A percentile compares a stretch with the other conserved stretches of the same genome.
Conservation (phyloP, 2,113 vertebrate genomes). For the Myrmecobius fasciatus region DNA sequence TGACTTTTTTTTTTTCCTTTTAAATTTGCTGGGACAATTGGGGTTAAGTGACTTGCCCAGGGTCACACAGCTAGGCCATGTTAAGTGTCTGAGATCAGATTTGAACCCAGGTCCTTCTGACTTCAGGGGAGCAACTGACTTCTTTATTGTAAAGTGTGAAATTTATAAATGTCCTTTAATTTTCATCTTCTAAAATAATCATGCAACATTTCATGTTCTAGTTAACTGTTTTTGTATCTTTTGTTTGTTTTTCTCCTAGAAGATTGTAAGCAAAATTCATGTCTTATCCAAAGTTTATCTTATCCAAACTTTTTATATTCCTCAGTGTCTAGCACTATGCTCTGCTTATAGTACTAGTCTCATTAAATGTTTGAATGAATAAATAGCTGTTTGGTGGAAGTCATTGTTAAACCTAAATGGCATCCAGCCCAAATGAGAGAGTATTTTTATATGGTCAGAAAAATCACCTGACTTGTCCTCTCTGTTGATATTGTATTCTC, state of each 20-base stretch:
- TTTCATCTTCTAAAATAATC: too few species aligned
- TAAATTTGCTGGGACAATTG: too few species aligned
- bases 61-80: too few species aligned
- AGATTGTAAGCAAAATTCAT: neutral
- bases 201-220: neutral
- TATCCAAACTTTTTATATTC: neutral
- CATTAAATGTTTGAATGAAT: neutral
- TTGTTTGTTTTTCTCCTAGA: neutral
- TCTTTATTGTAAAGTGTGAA: neutral
- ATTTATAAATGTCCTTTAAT: neutral
- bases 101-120: too few species aligned
- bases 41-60: too few species aligned
- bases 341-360: neutral
- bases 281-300: neutral
- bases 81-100: too few species aligned
- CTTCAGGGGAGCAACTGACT: too few species aligned
- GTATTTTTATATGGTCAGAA: neutral
- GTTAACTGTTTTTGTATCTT: neutral
- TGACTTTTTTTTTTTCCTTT: too few species aligned
- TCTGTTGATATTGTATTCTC: neutral
- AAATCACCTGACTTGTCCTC: neutral
- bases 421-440: neutral
- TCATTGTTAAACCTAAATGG: neutral
- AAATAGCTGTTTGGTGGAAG: neutral
- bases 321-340: neutral